Evolutionary conservation across 2,888 invertebrate genomes (phyloP).

Genomic region (Conchocele bisecta): DNA sequence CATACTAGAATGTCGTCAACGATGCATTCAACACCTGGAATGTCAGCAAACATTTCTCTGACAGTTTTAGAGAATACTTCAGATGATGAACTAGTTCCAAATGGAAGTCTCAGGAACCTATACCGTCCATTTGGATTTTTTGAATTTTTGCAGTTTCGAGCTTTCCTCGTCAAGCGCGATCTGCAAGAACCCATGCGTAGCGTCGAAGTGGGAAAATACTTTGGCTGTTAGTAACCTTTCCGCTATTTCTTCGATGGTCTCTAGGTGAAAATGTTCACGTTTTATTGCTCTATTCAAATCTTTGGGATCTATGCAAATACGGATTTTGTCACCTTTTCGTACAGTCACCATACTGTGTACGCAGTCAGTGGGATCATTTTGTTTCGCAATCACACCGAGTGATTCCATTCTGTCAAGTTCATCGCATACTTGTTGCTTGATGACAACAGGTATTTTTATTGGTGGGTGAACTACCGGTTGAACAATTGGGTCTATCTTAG

Average conservation of each 20-base stretch:
- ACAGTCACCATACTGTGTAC: constrained; percentile 58
- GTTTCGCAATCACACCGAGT: constrained; percentile 39
- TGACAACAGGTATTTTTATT: constrained; percentile 45
- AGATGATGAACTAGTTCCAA: constrained; percentile 25
- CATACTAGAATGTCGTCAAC: constrained; percentile 42
- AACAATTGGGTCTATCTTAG: constrained; percentile 33
- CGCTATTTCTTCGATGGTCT: constrained; percentile 50
- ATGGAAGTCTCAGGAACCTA: constrained; percentile 30
- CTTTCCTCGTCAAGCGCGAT: constrained; percentile 24
- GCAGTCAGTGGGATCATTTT: constrained; percentile 53
- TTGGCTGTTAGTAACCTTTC: constrained; percentile 33
- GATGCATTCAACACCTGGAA: constrained; percentile 30
- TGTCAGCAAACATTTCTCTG: constrained; percentile 18
- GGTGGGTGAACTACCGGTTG: constrained; percentile 49
- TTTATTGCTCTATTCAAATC: constrained; percentile 53
- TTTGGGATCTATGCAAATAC: constrained; percentile 57
- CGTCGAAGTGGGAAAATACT: constrained; percentile 37
- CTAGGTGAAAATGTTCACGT: constrained; percentile 50
- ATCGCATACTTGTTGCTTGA: constrained; percentile 41
- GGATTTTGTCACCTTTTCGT: constrained; percentile 31
- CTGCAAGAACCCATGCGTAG: constrained; percentile 39
- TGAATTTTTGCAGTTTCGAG: constrained; percentile 32
- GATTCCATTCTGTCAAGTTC: constrained; percentile 50
- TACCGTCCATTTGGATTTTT: constrained; percentile 40
- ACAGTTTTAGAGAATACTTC: constrained; percentile 31